Base-by-base conservation (phyloP, 2,888 invertebrate species). In the Gerosis bhagava region DNA sequence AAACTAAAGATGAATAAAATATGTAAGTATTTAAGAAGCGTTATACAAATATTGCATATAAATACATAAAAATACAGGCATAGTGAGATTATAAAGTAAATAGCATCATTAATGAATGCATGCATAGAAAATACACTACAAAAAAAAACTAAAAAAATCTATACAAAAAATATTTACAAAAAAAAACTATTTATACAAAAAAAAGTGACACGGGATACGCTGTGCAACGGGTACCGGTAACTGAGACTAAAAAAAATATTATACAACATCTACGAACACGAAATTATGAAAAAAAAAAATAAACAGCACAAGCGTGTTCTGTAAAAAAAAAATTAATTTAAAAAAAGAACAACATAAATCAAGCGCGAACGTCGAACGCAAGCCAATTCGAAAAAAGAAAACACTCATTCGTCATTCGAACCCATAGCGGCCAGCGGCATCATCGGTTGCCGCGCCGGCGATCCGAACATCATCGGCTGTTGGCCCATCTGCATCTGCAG, bases 341-440 rank as follows among this genome's bases (percentile, higher is more conserved):
- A 7, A 16, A 35, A 35, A 28, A 5, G 2, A 16, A 12, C 16
- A 17, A 25, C 31, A 28, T n/a, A 12, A 17, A 29, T 12, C 12
- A 44, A 44, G 35, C 43, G n/a, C n/a, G n/a, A n/a, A 36, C 43
- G 43, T 29, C 35, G 42, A 25, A 12, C 24, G 16, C 43, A 36
- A 35, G 43, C 43, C n/a, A n/a, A n/a, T n/a, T n/a, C n/a, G n/a
- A n/a, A n/a, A n/a, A n/a, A n/a, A n/a, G n/a, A 7, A 1, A 35
- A 35, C 15, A 35, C 34, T n/a, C 43, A 43, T 35, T 35, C 28
- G 26, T n/a, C n/a, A n/a, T 13, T 74, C 86, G 78, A 86, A 89
- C 89, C 87, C 77, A 75, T 76, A 75, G 90, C 65, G 86, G 91
- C 87, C 78, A 79, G 81, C 62, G 83, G 75, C 75, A 78, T 66